Conservation (phyloP, 37 sponge, comb jelly and placozoan genomes). For the Haliclona indistincta region DNA sequence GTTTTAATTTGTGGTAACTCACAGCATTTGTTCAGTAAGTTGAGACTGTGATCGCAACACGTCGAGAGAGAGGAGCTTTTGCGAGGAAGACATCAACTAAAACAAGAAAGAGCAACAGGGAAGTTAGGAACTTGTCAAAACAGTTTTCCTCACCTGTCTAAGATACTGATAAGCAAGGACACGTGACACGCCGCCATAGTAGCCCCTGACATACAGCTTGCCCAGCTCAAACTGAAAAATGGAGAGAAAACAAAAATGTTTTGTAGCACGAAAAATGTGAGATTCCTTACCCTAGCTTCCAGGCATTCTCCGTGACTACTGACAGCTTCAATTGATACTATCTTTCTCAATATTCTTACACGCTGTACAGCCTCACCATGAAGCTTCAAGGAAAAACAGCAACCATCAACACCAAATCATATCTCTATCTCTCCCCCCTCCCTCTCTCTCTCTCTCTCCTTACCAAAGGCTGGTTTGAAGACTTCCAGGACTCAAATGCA, state of each 20-base stretch:
- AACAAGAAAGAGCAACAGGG: neutral
- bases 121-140: neutral
- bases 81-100: neutral
- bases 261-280: neutral
- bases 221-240: constrained; percentile 59
- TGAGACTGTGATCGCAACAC: too few species aligned
- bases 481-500: constrained; percentile 60
- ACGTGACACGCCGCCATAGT: constrained; percentile 53
- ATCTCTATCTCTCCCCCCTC: too few species aligned
- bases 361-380: constrained; percentile 19
- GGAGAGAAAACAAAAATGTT: neutral
- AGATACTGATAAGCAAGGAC: constrained; percentile 39
- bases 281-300: neutral
- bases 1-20: too few species aligned
- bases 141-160: constrained; percentile 7
- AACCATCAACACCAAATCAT: neutral
- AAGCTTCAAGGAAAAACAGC: neutral
- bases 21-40: too few species aligned
- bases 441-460: neutral
- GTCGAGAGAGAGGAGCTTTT: too few species aligned
- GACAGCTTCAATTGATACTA: constrained; percentile 1
- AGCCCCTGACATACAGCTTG: constrained; percentile 46
- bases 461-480: constrained; percentile 27
- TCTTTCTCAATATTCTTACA: constrained; percentile 39
- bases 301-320: neutral